phyloP scores from a whole-genome alignment of 1,140 invertebrate species.

The Odontomachus brunneus region DNA sequence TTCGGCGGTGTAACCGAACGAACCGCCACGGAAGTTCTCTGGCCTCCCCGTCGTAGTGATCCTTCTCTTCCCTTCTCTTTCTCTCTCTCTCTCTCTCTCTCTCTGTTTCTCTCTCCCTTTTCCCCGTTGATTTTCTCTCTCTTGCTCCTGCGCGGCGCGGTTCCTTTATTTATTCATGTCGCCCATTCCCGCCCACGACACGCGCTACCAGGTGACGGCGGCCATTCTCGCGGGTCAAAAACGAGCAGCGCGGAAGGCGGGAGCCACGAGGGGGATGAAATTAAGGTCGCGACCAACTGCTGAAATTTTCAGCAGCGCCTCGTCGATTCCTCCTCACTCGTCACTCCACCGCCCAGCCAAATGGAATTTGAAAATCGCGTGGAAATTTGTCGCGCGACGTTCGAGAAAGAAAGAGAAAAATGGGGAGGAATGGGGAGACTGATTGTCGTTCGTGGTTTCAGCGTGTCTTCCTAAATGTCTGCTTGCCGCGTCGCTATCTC shows the following conservation, averaged over 20 bases:
- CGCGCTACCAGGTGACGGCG: conserved; percentile 42
- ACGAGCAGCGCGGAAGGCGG: conserved; percentile 48
- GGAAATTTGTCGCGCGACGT: neutral
- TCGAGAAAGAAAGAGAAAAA: conserved; percentile 13
- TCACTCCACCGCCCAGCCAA: conserved; percentile 37
- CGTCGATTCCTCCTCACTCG: conserved; percentile 43
- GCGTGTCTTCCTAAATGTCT: too few species aligned
- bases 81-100: conserved; percentile 5
- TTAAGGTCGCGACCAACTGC: conserved; percentile 65
- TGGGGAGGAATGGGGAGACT: neutral
- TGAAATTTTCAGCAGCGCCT: conserved; percentile 60
- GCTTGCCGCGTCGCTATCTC: neutral
- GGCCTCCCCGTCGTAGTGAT: conserved; percentile 6
- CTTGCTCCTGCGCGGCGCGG: neutral
- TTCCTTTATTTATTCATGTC: conserved; percentile 69
- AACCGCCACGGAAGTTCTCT: conserved; percentile 35
- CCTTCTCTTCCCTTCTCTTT: conserved; percentile 12
- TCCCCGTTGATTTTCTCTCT: neutral
- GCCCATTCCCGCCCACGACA: conserved; percentile 52
- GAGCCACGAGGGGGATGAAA: conserved; percentile 55
- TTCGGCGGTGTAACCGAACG: conserved; percentile 59
- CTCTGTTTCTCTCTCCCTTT: neutral
- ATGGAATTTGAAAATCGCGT: conserved; percentile 59
- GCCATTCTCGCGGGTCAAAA: conserved; percentile 65
- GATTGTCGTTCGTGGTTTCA: too few species aligned